Conservation (phyloP, 2,113 vertebrate species). For the Natator depressus region DNA sequence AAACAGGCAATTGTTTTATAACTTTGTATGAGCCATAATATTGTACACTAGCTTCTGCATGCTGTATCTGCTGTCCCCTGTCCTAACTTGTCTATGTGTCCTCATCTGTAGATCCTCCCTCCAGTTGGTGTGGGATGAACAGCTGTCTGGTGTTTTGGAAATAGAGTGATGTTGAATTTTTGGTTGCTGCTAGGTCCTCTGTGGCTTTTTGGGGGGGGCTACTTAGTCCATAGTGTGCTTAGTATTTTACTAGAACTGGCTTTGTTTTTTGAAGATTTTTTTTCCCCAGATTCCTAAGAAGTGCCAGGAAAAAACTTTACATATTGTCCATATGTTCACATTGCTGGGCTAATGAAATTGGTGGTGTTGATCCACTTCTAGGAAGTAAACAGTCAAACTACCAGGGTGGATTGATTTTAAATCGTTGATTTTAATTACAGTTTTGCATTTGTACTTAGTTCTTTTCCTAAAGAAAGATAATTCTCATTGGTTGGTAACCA, state of each 20-base stretch:
- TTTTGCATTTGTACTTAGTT: no score
- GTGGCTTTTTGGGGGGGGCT: background rate
- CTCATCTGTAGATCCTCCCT: background rate
- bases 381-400: background rate
- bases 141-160: background rate
- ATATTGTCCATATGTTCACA: background rate
- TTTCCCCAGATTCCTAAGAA: background rate
- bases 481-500: no score
- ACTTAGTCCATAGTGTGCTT: background rate
- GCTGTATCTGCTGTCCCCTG: background rate
- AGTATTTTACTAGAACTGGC: background rate
- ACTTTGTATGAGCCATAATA: accelerated
- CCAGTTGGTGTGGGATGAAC: background rate
- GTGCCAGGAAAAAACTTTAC: background rate
- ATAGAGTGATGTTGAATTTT: background rate
- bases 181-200: background rate
- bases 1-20: background rate
- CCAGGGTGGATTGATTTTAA: no score
- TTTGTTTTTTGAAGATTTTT: background rate
- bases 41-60: background rate
- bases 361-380: background rate
- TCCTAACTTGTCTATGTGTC: background rate
- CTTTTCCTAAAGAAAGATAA: no score
- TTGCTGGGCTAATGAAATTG: background rate
- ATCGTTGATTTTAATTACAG: no score